These are phyloP conservation scores for Anthrax anthrax DNA, from an alignment of 2,888 invertebrate species.

Conservation along the genomic window DNA sequence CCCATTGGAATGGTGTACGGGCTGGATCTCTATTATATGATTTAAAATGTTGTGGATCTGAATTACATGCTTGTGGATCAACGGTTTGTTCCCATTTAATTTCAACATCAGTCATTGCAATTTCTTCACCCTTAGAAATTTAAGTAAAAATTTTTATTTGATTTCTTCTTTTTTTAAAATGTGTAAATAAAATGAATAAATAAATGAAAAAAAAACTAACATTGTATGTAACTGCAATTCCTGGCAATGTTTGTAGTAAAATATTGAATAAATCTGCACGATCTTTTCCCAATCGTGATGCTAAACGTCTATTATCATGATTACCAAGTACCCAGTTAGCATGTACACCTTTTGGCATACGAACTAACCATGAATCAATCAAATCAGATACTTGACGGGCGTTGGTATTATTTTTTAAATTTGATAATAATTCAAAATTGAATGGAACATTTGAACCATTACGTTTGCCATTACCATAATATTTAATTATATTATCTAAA, in stretches of 20 bases:
- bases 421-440: conserved; percentile 47
- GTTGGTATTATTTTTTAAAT: conserved; percentile 34
- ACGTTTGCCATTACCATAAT: conserved; percentile 38
- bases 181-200: background rate
- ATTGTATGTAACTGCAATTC: conserved; percentile 43
- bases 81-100: conserved; percentile 45
- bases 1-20: conserved; percentile 43
- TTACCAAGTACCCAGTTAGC: conserved; percentile 55
- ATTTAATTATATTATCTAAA: conserved; percentile 41
- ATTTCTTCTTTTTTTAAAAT: background rate
- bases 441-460: conserved; percentile 48
- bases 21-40: conserved; percentile 36
- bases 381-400: conserved; percentile 37
- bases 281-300: conserved; percentile 34
- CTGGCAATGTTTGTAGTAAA: conserved; percentile 42
- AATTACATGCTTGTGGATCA: conserved; percentile 44
- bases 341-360: conserved; percentile 41
- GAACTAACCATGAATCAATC: conserved; percentile 43
- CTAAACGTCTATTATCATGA: conserved; percentile 36
- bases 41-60: conserved; percentile 32
- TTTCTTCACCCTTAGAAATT: conserved; percentile 53
- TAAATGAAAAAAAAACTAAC: conserved; percentile 16
- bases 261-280: conserved; percentile 41
- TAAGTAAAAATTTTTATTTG: background rate
- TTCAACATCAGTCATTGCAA: conserved; percentile 50